Percentiles rank a stretch among this genome's conserved stretches.
phyloP scores from a whole-genome alignment of 2,797 vertebrate species.

The Trichosurus vulpecula region DNA sequence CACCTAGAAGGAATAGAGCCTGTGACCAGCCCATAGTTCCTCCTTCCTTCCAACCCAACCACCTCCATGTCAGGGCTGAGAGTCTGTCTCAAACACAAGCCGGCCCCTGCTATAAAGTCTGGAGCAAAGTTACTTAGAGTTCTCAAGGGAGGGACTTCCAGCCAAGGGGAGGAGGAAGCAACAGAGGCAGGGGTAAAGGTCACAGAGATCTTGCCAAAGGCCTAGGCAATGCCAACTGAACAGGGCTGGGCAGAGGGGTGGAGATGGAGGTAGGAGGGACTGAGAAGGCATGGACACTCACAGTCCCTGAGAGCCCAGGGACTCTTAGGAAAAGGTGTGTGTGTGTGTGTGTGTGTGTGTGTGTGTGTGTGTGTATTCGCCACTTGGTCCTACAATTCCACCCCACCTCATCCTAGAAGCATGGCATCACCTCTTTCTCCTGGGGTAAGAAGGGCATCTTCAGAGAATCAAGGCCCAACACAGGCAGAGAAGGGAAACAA shows the following conservation, averaged over 20 bases:
- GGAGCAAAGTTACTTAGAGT: constrained; percentile 49
- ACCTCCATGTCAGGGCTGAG: not conserved
- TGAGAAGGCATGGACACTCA: not conserved
- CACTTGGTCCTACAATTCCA: not conserved
- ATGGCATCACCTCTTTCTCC: not conserved
- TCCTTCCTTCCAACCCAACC: not conserved
- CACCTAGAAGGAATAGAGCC: not conserved
- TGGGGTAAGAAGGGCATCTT: constrained; percentile 3
- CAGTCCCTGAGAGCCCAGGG: not conserved
- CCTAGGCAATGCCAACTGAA: constrained; percentile 51
- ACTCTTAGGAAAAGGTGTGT: not conserved
- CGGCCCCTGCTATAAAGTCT: constrained; percentile 33
- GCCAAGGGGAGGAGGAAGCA: constrained; percentile 20
- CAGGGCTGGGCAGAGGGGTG: constrained; percentile 40
- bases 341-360: too few species aligned
- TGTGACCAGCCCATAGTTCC: not conserved
- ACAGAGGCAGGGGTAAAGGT: constrained; percentile 60
- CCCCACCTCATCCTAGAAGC: not conserved
- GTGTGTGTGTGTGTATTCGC: not conserved
- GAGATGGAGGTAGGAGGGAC: not conserved
- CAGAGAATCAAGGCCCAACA: constrained; percentile 61
- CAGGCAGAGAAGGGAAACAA: constrained; percentile 69
- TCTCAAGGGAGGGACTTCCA: not conserved
- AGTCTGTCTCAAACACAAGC: not conserved
- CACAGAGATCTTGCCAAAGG: constrained; percentile 63